These are phyloP conservation scores for Frankliniella fusca DNA, from an alignment of 2,888 invertebrate species.

Conservation along the genomic window DNA sequence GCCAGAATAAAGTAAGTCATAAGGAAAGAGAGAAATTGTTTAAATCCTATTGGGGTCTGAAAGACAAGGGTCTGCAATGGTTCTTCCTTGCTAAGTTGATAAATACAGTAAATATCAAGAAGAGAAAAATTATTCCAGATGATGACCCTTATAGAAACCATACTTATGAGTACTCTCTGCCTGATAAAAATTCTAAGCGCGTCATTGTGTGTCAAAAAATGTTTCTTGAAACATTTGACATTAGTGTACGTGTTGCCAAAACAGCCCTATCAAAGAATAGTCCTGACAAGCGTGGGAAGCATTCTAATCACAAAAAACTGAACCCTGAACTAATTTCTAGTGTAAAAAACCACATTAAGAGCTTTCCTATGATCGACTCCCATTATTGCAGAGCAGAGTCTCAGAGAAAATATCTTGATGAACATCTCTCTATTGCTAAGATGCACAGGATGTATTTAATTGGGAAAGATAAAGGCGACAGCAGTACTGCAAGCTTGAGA, in stretches of 20 bases:
- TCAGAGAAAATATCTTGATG: constrained; percentile 25
- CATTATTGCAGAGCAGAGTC: constrained; percentile 27
- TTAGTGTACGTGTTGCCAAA: neutral
- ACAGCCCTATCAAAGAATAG: neutral
- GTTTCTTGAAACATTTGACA: neutral
- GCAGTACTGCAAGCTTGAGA: neutral
- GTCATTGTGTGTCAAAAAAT: neutral
- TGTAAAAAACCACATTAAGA: constrained; percentile 24
- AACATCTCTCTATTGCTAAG: neutral
- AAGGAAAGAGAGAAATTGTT: neutral
- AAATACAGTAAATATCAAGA: neutral
- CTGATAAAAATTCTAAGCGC: neutral
- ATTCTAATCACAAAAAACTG: neutral
- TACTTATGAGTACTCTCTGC: neutral
- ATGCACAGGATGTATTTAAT: constrained; percentile 29
- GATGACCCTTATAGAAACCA: neutral
- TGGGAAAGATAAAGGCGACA: neutral
- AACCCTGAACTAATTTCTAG: neutral
- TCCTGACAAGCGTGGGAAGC: neutral
- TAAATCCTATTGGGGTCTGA: neutral
- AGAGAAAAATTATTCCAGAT: neutral
- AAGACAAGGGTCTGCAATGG: neutral
- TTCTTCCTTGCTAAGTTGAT: neutral
- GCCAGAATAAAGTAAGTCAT: neutral
- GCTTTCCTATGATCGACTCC: constrained; percentile 15